Base-by-base conservation (phyloP, 2,113 vertebrate species). In the Thinocorus orbignyianus region DNA sequence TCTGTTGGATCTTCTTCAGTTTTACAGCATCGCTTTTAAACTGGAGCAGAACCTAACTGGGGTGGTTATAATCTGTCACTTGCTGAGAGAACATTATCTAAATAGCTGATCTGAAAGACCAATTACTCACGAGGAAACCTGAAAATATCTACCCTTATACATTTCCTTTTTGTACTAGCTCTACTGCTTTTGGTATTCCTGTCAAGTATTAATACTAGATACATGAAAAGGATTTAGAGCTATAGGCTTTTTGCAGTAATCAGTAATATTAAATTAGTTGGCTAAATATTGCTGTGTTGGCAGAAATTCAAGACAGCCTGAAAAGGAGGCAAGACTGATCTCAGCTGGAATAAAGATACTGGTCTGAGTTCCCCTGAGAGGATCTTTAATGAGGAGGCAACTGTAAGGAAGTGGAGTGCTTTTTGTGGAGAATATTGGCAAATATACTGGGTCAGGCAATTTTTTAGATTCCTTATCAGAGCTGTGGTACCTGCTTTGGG, bases 261-360 rank as follows among this genome's bases (percentile, higher is more conserved):
- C 83, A 69, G 81, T 93, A 91, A 95, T 95, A 55, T 91, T 91
- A 94, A 96, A 87, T 96, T 81, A 79, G 76, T 61, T 94, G 68
- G 52, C 65, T 78, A 88, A 74, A 64, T 84, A 93, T 90, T 95
- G 58, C 88, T 65, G 65, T 73, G 61, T 86, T 93, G 93, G 90
- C 89, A 80, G 90, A 77, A 88, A 90, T 74, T 77, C 58, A 90
- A 93, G 72, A 71, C 60, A 28, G 42, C n/a, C 65, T 72, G 80
- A 66, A 80, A 72, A 69, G 33, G 52, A 83, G 46, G 52, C 52
- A 92, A 69, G 72, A 13, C n/a, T 68, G 24, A 80, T 82, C 70
- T 91, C 46, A 51, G 72, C 70, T 66, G 35, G 30, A 88, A 65
- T 25, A 71, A 71, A 58, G 69, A 64, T 84, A 19, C 65, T 41